Evolutionary conservation across 92 coral and sea anemone genomes (phyloP).

Genomic region (Virgularia gustaviana): DNA sequence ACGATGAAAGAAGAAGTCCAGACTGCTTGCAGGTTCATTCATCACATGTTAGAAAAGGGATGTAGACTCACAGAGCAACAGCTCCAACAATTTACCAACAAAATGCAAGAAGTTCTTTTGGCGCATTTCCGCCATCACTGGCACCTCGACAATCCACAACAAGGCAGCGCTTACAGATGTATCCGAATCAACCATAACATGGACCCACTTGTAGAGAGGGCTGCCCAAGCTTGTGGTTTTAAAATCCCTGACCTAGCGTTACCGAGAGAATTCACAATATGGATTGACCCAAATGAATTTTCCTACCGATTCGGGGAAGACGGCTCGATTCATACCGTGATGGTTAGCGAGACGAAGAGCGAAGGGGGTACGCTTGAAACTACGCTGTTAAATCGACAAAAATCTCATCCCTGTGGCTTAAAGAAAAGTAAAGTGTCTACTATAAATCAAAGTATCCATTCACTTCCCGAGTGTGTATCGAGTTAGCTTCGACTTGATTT

Average conservation of each 20-base stretch:
- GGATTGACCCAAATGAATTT: slow-evolving; percentile 97
- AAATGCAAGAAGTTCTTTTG: slow-evolving; percentile 90
- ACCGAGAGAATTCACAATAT: slow-evolving; percentile 90
- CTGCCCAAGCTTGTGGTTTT: slow-evolving; percentile 74
- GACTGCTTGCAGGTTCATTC: slow-evolving; percentile 87
- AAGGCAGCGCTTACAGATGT: slow-evolving; percentile 98
- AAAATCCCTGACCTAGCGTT: slow-evolving; percentile 59
- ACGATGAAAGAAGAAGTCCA: slow-evolving; percentile 83
- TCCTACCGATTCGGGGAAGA: slow-evolving; percentile 96
- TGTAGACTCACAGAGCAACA: slow-evolving; percentile 68
- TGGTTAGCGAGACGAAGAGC: slow-evolving; percentile 55
- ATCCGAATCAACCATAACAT: slow-evolving; percentile 85
- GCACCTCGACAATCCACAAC: slow-evolving; percentile 98
- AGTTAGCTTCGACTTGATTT: slow-evolving; percentile 17
- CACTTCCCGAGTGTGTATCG: slow-evolving; percentile 35
- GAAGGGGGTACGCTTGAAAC: slow-evolving; percentile 16
- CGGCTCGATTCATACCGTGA: slow-evolving; percentile 74
- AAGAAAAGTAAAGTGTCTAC: slow-evolving; percentile 13
- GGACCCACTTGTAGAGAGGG: slow-evolving; percentile 80
- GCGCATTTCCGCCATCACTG: slow-evolving; percentile 94
- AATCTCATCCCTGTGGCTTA: slow-evolving; percentile 37
- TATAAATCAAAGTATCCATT: slow-evolving; percentile 19
- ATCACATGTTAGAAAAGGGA: slow-evolving; percentile 60
- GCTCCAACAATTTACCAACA: slow-evolving; percentile 69
- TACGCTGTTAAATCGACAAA: slow-evolving; percentile 34